Base-by-base conservation (phyloP, 2,113 vertebrate genomes). In the Albula glossodonta region DNA sequence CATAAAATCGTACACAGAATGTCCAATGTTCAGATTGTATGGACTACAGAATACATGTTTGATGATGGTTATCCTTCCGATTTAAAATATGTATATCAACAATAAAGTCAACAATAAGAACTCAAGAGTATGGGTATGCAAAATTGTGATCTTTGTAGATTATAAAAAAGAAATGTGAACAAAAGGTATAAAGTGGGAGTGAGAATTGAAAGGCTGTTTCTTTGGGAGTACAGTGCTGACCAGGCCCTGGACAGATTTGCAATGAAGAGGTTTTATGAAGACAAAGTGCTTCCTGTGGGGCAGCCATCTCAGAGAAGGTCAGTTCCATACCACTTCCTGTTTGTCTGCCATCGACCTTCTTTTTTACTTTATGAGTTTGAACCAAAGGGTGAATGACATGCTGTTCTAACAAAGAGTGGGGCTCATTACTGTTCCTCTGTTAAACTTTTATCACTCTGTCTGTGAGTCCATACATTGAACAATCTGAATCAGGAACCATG, bases 201-300 rank as follows among this genome's bases (percentile, higher is more conserved):
- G 15, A 56, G 78, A n/a, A 83, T 15, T 19, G 81, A 80, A 31
- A 51, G 77, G 22, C 56, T 70, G 50, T 88, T 84, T 87, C 31
- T 87, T 51, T 83, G 31, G 81, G n/a, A 48, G 31, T 87, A 2
- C 93, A 99, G 98, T 5, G 98, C 98, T 0, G 96, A 98, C 90
- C 98, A 99, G 92, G 98, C 98, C 87, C 94, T 99, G 93, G 98
- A 99, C 94, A 96, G 98, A 53, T 99, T 99, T 91, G 98, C 98
- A 89, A 99, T 99, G 98, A 99, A 98, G 92, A 96, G 98, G 31
- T 99, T 99, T 94, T 99, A 99, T 25, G 98, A 99, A 94, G 98
- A 99, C 93, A 99, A 99, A 94, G 96, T 99, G 57, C 96, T 98
- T 89, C 97, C 98, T 1, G 97, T 99, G 52, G 97, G 97, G 4